Percentiles rank a stretch among this genome's conserved stretches.
These are phyloP conservation scores for Agrotis clavis DNA, from an alignment of 2,888 invertebrate species.

Conservation along the genomic window DNA sequence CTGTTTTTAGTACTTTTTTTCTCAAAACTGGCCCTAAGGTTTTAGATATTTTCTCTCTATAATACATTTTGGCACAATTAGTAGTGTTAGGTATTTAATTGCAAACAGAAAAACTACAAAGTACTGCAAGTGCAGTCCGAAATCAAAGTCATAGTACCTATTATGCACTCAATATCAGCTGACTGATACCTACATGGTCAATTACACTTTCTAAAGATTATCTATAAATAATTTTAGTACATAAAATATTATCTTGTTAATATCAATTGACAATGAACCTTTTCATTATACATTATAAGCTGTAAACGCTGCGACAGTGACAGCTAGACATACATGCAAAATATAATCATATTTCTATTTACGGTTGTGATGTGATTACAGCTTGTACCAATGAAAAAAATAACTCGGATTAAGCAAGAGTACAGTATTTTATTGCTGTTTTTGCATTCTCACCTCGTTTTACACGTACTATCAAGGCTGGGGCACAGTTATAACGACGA, in stretches of 20 bases:
- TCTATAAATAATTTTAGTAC: background rate
- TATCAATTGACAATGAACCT: constrained; percentile 43
- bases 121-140: background rate
- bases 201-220: constrained; percentile 24
- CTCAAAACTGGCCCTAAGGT: no score
- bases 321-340: constrained; percentile 31
- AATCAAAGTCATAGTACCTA: background rate
- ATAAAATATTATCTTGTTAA: background rate
- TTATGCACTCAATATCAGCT: constrained; percentile 19
- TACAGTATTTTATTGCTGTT: constrained; percentile 62
- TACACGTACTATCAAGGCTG: constrained; percentile 66
- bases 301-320: constrained; percentile 27
- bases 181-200: constrained; percentile 9
- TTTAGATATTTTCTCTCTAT: no score
- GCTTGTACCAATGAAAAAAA: constrained; percentile 30
- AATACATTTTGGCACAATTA: no score
- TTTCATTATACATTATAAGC: constrained; percentile 23
- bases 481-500: constrained; percentile 49
- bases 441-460: constrained; percentile 67
- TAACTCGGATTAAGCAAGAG: constrained; percentile 33
- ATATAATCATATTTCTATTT: constrained; percentile 69
- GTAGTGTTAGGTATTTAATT: background rate
- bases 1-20: no score
- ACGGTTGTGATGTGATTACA: constrained; percentile 71
- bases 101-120: background rate